Evolutionary conservation across 2,888 invertebrate species (phyloP).

Genomic region (Parelbella ahira): DNA sequence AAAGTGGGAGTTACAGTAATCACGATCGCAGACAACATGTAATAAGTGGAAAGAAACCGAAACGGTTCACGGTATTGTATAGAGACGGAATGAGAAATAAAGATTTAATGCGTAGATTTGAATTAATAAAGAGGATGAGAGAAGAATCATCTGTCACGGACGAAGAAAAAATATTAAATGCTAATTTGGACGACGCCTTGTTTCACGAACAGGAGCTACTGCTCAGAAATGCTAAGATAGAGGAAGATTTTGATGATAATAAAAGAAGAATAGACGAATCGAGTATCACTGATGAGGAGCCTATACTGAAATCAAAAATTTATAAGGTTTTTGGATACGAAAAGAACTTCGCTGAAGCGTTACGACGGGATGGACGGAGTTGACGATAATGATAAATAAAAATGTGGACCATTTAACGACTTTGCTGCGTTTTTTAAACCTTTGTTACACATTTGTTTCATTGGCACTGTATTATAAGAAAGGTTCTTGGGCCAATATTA

Average conservation of each 20-base stretch:
- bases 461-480: no score
- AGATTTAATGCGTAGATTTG: conserved; percentile 1
- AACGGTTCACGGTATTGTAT: conserved; percentile 3
- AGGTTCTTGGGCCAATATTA: no score
- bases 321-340: conserved; percentile 12
- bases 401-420: neutral
- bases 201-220: conserved; percentile 4
- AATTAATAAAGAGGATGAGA: neutral
- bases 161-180: conserved; percentile 4
- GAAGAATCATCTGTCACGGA: conserved; percentile 3
- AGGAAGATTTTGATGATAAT: neutral
- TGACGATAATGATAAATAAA: no score
- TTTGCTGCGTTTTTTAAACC: no score
- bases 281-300: conserved; percentile 14
- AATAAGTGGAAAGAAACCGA: neutral
- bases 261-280: neutral
- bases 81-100: neutral
- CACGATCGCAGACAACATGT: no score
- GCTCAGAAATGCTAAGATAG: neutral
- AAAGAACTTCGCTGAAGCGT: neutral
- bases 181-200: conserved; percentile 11
- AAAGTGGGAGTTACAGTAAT: no score
- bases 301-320: conserved; percentile 15
- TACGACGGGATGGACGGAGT: no score
- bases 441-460: no score